Percentiles rank a stretch among this genome's conserved stretches.
phyloP scores from a whole-genome alignment of 2,888 invertebrate species.

The Cantharis nigra region DNA sequence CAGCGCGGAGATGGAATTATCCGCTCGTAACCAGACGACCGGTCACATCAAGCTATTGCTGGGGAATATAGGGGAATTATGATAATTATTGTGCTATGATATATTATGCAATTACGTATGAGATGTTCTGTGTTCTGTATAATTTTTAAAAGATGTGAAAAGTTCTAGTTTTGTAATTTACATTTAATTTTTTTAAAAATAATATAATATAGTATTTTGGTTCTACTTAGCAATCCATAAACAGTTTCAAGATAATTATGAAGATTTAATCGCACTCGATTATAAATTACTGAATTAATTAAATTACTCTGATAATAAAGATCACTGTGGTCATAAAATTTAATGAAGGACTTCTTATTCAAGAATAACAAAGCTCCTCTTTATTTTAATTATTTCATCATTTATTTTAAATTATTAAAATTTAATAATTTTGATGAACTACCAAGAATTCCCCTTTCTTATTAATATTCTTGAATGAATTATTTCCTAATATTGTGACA shows the following conservation, averaged over 20 bases:
- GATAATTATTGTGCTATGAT: too few species aligned
- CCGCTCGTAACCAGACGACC: background rate
- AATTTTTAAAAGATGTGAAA: background rate
- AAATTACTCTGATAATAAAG: background rate
- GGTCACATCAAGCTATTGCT: background rate
- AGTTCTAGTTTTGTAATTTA: background rate
- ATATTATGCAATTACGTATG: background rate
- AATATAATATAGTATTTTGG: too few species aligned
- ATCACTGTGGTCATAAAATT: background rate
- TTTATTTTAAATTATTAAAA: background rate
- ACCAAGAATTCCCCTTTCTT: background rate
- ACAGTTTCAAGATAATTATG: background rate
- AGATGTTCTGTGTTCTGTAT: background rate
- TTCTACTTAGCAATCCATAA: background rate
- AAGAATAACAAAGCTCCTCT: background rate
- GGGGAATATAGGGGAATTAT: too few species aligned
- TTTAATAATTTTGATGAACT: background rate
- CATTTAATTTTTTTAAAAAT: background rate
- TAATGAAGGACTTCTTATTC: background rate
- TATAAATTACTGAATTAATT: background rate
- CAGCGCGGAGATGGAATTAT: background rate
- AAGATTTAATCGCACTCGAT: background rate
- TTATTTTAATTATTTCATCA: background rate
- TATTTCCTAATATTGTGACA: background rate
- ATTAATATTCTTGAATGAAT: background rate